A percentile compares a stretch with the other conserved stretches of the same genome.
phyloP scores from a whole-genome alignment of 2,888 invertebrate genomes.

The Dimorphilus gyrociliatus region DNA sequence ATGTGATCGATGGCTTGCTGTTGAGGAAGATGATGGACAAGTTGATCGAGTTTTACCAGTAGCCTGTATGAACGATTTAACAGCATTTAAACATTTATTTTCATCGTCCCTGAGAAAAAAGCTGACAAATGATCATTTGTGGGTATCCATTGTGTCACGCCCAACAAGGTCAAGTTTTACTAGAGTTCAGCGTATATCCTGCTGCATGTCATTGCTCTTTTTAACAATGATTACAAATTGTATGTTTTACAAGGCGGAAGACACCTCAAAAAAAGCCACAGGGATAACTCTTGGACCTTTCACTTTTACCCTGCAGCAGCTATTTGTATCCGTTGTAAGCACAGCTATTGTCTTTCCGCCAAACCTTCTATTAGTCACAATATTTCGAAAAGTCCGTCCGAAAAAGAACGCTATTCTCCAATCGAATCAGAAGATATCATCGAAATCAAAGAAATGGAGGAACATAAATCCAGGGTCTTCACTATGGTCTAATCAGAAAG shows the following conservation, averaged over 20 bases:
- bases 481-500: conserved; percentile 11
- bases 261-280: conserved; percentile 13
- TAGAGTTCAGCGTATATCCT: conserved; percentile 36
- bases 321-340: conserved; percentile 30
- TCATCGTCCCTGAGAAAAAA: conserved; percentile 32
- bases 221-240: conserved; percentile 38
- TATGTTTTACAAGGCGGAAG: conserved; percentile 31
- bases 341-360: conserved; percentile 34
- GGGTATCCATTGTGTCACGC: conserved; percentile 34
- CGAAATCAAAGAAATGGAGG: conserved; percentile 21
- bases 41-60: conserved; percentile 34
- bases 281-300: conserved; percentile 38
- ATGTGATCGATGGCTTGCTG: conserved; percentile 33
- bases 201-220: conserved; percentile 33
- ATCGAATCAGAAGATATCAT: conserved; percentile 18
- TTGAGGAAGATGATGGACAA: conserved; percentile 34
- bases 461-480: conserved; percentile 15
- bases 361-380: conserved; percentile 28
- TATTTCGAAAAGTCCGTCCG: conserved; percentile 25
- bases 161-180: conserved; percentile 34
- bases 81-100: conserved; percentile 33
- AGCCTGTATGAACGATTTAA: conserved; percentile 29
- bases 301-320: conserved; percentile 37
- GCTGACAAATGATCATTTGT: conserved; percentile 34
- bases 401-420: conserved; percentile 25